Base-by-base conservation (phyloP, 1,140 invertebrate species). In the Globodera ellingtonae region DNA sequence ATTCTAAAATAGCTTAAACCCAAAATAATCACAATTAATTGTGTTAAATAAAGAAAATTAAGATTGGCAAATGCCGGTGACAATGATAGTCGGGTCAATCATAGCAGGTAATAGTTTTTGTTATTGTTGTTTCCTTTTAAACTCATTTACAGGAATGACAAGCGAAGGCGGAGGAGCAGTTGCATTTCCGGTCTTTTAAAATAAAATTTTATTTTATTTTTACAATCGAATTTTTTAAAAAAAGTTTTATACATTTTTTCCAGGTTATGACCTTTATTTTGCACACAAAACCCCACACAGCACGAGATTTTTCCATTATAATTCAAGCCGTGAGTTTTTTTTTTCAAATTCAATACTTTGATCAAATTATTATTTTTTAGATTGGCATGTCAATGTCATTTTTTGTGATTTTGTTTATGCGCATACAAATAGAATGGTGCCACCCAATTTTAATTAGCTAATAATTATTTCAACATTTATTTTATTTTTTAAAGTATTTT, bases 211-310 rank as follows among this genome's bases (percentile, higher is more conserved):
- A 67, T 15, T 67, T 24, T 48, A 62, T 67, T 77, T 77, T 6
- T 50, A 15, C n/a, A 18, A 65, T 44, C 24, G 24, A 24, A 24
- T n/a, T n/a, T 24, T 24, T 24, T 24, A 24, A 0, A 24, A 24
- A 24, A 24, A 59, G 13, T 50, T 18, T 67, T 52, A 74, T 8
- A 74, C 59, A 65, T 76, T 59, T 21, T 15, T 84, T 69, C 21
- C 74, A 81, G 46, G 82, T 84, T 8, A 84, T 84, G 83, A 84
- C 84, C n/a, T 84, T 84, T 66, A 67, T 84, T 75, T 48, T 84
- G 10, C 82, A 84, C 21, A 59, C 75, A 35, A 46, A 75, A 35
- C 83, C 83, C n/a, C 66, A 83, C 9, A 81, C 50, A 24, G 83
- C 79, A 10, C 48, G 83, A 2, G 83, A 84, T 52, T 84, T 84